Percentiles rank a stretch among this genome's conserved stretches.
These are phyloP conservation scores for Fulmarus glacialis DNA, from an alignment of 2,113 vertebrate genomes.

Conservation along the genomic window DNA sequence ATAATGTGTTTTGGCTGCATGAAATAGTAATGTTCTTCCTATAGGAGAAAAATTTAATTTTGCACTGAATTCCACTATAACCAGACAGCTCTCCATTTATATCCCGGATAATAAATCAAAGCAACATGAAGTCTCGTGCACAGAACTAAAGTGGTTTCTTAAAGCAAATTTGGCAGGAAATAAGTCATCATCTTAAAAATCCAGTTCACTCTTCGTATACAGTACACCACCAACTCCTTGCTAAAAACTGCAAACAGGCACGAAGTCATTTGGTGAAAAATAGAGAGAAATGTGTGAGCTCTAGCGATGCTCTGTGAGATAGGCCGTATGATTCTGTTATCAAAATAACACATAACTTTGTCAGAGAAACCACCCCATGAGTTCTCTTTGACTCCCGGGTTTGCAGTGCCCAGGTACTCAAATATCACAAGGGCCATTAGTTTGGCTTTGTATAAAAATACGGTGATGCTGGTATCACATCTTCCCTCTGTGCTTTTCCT, in stretches of 20 bases:
- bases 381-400: rapidly evolving
- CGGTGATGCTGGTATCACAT: background rate
- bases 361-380: background rate
- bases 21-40: background rate
- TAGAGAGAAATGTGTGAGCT: background rate
- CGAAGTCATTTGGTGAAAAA: background rate
- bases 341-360: background rate
- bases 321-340: background rate
- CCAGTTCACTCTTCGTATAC: background rate
- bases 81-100: background rate
- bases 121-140: slow-evolving; percentile 4
- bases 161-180: slow-evolving; percentile 52
- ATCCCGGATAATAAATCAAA: slow-evolving; percentile 52
- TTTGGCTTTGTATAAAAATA: background rate
- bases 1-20: background rate
- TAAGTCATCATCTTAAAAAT: slow-evolving; percentile 9
- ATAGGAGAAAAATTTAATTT: slow-evolving; percentile 33
- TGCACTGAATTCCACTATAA: slow-evolving; percentile 11
- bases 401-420: background rate
- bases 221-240: background rate
- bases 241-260: background rate
- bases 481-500: background rate
- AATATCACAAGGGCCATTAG: background rate
- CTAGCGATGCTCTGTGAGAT: background rate
- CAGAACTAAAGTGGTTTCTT: slow-evolving; percentile 48